Conservation (phyloP, 1,140 invertebrate genomes). For the Maconellicoccus hirsutus region DNA sequence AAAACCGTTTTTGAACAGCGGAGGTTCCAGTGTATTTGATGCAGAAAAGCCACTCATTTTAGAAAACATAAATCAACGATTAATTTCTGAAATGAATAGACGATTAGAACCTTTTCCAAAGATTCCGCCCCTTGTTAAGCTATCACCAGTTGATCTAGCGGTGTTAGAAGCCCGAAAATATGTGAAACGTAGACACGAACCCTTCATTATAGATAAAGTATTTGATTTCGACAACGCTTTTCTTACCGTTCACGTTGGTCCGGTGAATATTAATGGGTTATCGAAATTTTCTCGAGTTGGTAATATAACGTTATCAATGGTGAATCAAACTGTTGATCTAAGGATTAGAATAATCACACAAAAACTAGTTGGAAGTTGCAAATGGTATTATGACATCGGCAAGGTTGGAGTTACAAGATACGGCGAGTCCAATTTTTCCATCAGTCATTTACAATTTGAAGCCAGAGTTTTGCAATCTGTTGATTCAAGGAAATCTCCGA, state of each 20-base stretch:
- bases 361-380: slow-evolving; percentile 54
- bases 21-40: slow-evolving; percentile 44
- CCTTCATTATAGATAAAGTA: slow-evolving; percentile 37
- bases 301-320: slow-evolving; percentile 57
- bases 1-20: slow-evolving; percentile 64
- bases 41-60: slow-evolving; percentile 40
- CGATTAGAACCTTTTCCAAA: slow-evolving; percentile 27
- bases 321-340: slow-evolving; percentile 48
- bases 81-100: slow-evolving; percentile 28
- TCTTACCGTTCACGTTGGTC: slow-evolving; percentile 27
- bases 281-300: slow-evolving; percentile 68
- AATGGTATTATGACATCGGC: slow-evolving; percentile 47
- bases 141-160: slow-evolving; percentile 68
- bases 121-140: slow-evolving; percentile 57
- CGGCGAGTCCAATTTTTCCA: slow-evolving; percentile 52
- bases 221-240: slow-evolving; percentile 25
- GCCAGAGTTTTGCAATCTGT: slow-evolving; percentile 57
- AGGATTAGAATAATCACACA: slow-evolving; percentile 64
- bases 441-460: slow-evolving; percentile 47
- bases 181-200: slow-evolving; percentile 58
- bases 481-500: slow-evolving; percentile 56
- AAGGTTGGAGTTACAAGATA: slow-evolving; percentile 35
- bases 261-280: slow-evolving; percentile 39
- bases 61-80: slow-evolving; percentile 28
- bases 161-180: slow-evolving; percentile 56